These are phyloP conservation scores for Drosophila mayri DNA, from an alignment of 1,140 invertebrate genomes.

Conservation along the genomic window DNA sequence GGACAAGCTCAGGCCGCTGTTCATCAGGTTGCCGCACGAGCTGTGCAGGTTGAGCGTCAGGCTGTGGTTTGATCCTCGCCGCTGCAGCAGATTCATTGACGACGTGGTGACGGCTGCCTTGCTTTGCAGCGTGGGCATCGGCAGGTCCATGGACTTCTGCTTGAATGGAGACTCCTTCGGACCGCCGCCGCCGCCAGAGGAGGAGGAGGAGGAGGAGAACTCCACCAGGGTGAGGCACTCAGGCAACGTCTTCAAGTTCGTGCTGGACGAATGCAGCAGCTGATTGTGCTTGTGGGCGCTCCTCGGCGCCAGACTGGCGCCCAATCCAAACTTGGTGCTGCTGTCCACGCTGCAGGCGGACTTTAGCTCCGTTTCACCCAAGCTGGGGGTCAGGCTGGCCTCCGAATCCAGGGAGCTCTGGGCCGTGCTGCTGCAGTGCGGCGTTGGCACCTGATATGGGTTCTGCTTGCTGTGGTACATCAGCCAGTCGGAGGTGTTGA, in stretches of 20 bases:
- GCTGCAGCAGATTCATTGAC: conserved; percentile 88
- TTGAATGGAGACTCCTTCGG: conserved; percentile 69
- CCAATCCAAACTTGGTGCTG: conserved; percentile 58
- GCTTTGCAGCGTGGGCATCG: conserved; percentile 41
- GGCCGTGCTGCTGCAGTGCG: conserved; percentile 37
- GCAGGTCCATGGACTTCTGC: conserved; percentile 77
- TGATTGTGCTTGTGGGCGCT: conserved; percentile 73
- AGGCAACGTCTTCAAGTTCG: conserved; percentile 88
- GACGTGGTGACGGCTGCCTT: conserved; percentile 65
- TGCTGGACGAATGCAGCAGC: conserved; percentile 86
- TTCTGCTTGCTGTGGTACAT: conserved; percentile 75
- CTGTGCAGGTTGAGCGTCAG: conserved; percentile 89
- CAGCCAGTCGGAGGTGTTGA: conserved; percentile 70
- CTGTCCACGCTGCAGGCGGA: conserved; percentile 72
- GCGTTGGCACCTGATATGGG: conserved; percentile 60
- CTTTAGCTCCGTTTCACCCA: conserved; percentile 50
- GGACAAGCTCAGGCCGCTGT: conserved; percentile 73
- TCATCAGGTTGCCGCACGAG: conserved; percentile 77
- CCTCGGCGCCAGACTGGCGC: conserved; percentile 62
- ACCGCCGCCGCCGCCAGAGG: background rate
- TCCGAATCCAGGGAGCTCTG: conserved; percentile 64
- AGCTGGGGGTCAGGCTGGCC: conserved; percentile 38
- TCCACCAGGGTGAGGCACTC: conserved; percentile 89
- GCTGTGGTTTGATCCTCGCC: conserved; percentile 95
- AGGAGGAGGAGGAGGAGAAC: conserved; percentile 83